Evolutionary conservation across 1,140 invertebrate species (phyloP), one percentile per base, ranked within the genome.

Genomic region (Phenacoccus solenopsis): DNA sequence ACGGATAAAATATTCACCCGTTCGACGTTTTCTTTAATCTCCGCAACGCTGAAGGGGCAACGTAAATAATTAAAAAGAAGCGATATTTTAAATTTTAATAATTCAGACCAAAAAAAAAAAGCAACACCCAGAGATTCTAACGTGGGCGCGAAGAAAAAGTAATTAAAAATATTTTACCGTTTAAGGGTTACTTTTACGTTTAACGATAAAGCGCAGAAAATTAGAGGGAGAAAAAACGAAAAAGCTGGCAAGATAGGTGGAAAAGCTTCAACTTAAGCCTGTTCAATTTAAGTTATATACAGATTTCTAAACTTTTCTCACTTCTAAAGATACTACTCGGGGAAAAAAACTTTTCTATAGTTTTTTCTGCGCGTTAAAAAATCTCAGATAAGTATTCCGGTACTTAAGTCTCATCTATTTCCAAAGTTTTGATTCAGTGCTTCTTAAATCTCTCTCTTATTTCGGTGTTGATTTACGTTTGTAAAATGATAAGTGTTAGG

Each of bases 71-170:
- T 61, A 71, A 69, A 49, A 56, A 56, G 25, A 69, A 32, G 30
- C 16, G 68, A 30, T 69, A 38, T 35, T 38, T 68, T 25, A 21
- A 70, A 69, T 64, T 70, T 57, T 38, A 61, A 70, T 69, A 38
- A 57, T 32, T 68, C n/a, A 28, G 28, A 12, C 7, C 22, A 20
- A 7, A 28, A 9, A 67, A 27, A 28, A 28, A 25, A 67, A 67
- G 2, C 28, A 5, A 9, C 24, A 27, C 35, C 35, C n/a, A 12
- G n/a, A 38, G 35, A 25, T 2, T 20, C 61, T 22, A 27, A 5
- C 24, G 28, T 24, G 61, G 28, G 61, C 22, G 61, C 28, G 3
- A 67, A 25, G 61, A 28, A 64, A 64, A 64, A 64, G 22, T 64
- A 64, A 64, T 64, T 64, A 64, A 64, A 64, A 64, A 64, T 64